Percentiles rank a stretch among this genome's conserved stretches.
These are phyloP conservation scores for Haliclona indistincta DNA, from an alignment of 37 sponge, comb jelly and placozoan species.

Conservation along the genomic window DNA sequence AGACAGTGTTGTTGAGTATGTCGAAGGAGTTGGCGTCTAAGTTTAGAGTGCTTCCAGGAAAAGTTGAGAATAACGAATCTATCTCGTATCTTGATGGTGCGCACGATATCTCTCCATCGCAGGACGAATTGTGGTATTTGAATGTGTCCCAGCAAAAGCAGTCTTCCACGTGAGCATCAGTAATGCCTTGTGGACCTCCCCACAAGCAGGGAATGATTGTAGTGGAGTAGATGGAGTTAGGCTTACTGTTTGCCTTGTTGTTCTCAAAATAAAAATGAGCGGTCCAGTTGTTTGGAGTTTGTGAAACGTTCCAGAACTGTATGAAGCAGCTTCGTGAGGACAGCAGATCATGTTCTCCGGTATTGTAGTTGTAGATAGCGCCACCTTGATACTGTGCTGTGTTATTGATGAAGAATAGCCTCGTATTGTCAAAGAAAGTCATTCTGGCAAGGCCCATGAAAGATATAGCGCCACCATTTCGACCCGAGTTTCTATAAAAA, in stretches of 20 bases:
- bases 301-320: conserved; percentile 1
- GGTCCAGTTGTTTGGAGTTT: conserved; percentile 24
- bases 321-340: conserved; percentile 54
- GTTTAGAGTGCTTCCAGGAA: background rate
- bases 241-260: conserved; percentile 21
- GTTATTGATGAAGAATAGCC: conserved; percentile 9
- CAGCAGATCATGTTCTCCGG: conserved; percentile 17
- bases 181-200: conserved; percentile 2
- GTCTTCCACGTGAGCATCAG: background rate
- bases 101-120: background rate
- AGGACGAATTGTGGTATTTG: background rate
- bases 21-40: conserved; percentile 1
- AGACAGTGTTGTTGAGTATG: conserved; percentile 20
- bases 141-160: background rate
- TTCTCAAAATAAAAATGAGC: conserved; percentile 29
- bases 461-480: conserved; percentile 53
- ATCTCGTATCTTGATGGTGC: background rate
- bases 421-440: background rate
- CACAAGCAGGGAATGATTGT: conserved; percentile 61
- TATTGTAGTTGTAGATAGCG: conserved; percentile 9
- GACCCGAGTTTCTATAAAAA: conserved; percentile 39
- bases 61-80: background rate
- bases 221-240: conserved; percentile 50
- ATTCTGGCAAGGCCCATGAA: no score
- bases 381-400: conserved; percentile 21